Evolutionary conservation across 2,113 vertebrate genomes (phyloP).

Genomic region (Aythya baeri): DNA sequence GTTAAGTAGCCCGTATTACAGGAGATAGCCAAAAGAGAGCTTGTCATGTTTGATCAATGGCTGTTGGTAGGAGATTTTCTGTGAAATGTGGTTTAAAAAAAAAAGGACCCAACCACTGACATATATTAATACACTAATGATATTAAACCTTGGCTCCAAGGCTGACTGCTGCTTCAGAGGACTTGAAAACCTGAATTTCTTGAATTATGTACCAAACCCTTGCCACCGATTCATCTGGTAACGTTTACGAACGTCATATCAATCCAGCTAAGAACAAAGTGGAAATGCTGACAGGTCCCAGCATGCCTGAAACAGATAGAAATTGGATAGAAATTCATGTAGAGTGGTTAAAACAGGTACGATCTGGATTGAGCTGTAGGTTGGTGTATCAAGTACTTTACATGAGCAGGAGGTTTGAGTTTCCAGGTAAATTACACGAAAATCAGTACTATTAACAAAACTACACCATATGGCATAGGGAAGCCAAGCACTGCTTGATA

Average conservation of each 20-base stretch:
- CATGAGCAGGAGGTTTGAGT: background rate
- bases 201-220: slow-evolving; percentile 26
- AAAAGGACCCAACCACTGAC: slow-evolving; percentile 9
- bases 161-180: slow-evolving; percentile 21
- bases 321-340: background rate
- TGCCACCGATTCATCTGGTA: slow-evolving; percentile 40
- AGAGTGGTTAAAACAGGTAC: background rate
- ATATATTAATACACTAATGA: slow-evolving; percentile 51
- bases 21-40: slow-evolving; percentile 9
- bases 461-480: background rate
- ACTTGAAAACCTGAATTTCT: slow-evolving; percentile 21
- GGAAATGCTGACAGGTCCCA: background rate
- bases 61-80: slow-evolving; percentile 33
- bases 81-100: slow-evolving; percentile 16
- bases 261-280: slow-evolving; percentile 49
- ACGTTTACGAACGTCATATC: slow-evolving; percentile 26
- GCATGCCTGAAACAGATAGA: slow-evolving; percentile 5
- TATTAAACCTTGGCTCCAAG: slow-evolving; percentile 44
- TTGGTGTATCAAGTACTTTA: background rate
- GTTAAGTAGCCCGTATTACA: slow-evolving; percentile 8
- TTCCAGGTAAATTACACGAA: background rate
- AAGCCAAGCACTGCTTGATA: background rate
- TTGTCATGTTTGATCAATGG: slow-evolving; percentile 58
- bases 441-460: background rate
- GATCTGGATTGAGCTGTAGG: background rate